Percentiles rank a stretch among this genome's conserved stretches.
Evolutionary conservation across 1,140 invertebrate species (phyloP).

Genomic region (Leptinotarsa undecemlineata): DNA sequence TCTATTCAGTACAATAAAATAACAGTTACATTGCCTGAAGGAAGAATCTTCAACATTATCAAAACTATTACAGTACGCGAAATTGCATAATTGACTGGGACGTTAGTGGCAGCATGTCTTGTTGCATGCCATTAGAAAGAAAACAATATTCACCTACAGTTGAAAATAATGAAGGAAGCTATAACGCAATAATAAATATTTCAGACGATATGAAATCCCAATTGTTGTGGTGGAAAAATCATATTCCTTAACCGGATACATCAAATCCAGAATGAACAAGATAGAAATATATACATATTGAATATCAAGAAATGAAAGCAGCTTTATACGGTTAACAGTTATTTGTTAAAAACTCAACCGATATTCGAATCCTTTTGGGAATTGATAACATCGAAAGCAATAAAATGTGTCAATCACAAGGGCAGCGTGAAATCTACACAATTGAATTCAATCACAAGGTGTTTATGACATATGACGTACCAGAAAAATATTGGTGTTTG

Average conservation of each 20-base stretch:
- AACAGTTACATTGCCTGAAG: background rate
- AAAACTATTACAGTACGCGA: too few species aligned
- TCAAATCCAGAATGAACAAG: constrained; percentile 11
- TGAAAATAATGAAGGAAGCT: background rate
- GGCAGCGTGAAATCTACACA: constrained; percentile 22
- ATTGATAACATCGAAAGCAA: constrained; percentile 18
- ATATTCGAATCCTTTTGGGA: too few species aligned
- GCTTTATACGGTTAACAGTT: constrained; percentile 25
- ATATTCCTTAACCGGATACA: constrained; percentile 6
- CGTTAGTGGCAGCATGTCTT: too few species aligned
- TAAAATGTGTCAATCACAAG: background rate
- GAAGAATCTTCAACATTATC: background rate
- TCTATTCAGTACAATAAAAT: constrained; percentile 16
- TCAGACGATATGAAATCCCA: background rate
- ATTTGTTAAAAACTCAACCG: background rate
- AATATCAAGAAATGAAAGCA: constrained; percentile 25
- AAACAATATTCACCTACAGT: constrained; percentile 3
- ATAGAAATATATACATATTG: constrained; percentile 29
- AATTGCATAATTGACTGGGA: too few species aligned
- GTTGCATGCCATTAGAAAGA: constrained; percentile 18
- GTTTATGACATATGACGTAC: constrained; percentile 46
- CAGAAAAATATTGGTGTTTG: constrained; percentile 41
- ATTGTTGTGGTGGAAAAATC: constrained; percentile 18
- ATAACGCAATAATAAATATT: constrained; percentile 6
- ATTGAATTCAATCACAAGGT: constrained; percentile 34